A percentile compares a stretch with the other conserved stretches of the same genome.
Conservation (phyloP, 37 sponge, comb jelly and placozoan species). For the Chondrosia reniformis region DNA sequence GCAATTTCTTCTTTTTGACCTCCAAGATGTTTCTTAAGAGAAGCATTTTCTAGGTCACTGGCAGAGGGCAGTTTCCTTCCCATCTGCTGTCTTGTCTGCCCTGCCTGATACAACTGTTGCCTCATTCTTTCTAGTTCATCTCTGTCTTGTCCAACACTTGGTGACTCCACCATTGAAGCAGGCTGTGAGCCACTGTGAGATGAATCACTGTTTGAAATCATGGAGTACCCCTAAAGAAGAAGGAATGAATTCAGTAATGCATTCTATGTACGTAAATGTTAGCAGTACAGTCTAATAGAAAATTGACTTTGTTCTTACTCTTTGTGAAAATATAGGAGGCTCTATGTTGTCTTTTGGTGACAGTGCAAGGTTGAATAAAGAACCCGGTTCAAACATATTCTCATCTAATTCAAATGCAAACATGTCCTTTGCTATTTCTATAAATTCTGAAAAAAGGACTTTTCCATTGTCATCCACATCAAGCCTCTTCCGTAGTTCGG, state of each 20-base stretch:
- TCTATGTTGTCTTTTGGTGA: slow-evolving; percentile 57
- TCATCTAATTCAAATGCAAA: slow-evolving; percentile 62
- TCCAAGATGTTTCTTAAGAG: not conserved
- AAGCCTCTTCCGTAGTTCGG: slow-evolving; percentile 25
- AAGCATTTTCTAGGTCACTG: not conserved
- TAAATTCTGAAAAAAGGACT: slow-evolving; percentile 61
- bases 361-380: slow-evolving; percentile 36
- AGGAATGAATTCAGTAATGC: no score
- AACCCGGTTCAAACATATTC: slow-evolving; percentile 33
- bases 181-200: slow-evolving; percentile 15
- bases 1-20: not conserved
- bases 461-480: slow-evolving; percentile 57
- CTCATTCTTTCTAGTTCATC: slow-evolving; percentile 34
- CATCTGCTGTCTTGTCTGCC: not conserved
- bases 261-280: not conserved
- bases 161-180: not conserved
- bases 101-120: slow-evolving; percentile 38
- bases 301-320: slow-evolving; percentile 19
- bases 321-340: slow-evolving; percentile 26
- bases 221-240: slow-evolving; percentile 10
- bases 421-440: slow-evolving; percentile 53
- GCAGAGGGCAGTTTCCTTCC: not conserved
- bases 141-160: no score
- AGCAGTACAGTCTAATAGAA: not conserved
- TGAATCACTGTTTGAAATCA: slow-evolving; percentile 30